Evolutionary conservation across 1,140 invertebrate genomes (phyloP).

Genomic region (Magallana gigas): DNA sequence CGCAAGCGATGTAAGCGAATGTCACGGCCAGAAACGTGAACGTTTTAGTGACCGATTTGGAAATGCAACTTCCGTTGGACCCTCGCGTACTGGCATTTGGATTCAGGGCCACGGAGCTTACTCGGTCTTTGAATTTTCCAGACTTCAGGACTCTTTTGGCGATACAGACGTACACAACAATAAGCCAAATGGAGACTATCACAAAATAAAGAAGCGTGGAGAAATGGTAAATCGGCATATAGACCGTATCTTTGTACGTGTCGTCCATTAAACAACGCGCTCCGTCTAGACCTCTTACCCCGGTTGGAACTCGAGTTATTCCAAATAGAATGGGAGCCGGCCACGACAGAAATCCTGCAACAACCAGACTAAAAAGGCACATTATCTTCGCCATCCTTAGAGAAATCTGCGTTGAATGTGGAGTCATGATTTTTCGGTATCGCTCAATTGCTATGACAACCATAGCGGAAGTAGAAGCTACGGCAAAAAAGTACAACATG

Average conservation of each 20-base stretch:
- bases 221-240: constrained; percentile 38
- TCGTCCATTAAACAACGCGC: constrained; percentile 39
- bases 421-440: constrained; percentile 66
- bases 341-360: constrained; percentile 61
- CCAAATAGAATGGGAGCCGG: constrained; percentile 64
- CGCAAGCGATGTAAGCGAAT: constrained; percentile 33
- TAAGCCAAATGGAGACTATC: not conserved
- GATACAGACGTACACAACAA: constrained; percentile 36
- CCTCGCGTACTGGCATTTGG: not conserved
- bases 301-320: constrained; percentile 39
- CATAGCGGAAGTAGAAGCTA: constrained; percentile 59
- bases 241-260: constrained; percentile 37
- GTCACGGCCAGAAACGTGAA: constrained; percentile 44
- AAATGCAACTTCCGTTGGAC: not conserved
- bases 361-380: constrained; percentile 42
- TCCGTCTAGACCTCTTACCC: not conserved
- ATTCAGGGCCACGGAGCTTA: not conserved
- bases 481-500: constrained; percentile 63
- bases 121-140: constrained; percentile 11
- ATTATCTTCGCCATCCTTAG: constrained; percentile 54
- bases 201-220: constrained; percentile 33
- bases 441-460: constrained; percentile 65
- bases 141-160: constrained; percentile 30
- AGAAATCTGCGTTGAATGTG: constrained; percentile 51
- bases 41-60: constrained; percentile 2